These are phyloP conservation scores for Acronicta psi DNA, from an alignment of 2,888 invertebrate species.

Conservation along the genomic window DNA sequence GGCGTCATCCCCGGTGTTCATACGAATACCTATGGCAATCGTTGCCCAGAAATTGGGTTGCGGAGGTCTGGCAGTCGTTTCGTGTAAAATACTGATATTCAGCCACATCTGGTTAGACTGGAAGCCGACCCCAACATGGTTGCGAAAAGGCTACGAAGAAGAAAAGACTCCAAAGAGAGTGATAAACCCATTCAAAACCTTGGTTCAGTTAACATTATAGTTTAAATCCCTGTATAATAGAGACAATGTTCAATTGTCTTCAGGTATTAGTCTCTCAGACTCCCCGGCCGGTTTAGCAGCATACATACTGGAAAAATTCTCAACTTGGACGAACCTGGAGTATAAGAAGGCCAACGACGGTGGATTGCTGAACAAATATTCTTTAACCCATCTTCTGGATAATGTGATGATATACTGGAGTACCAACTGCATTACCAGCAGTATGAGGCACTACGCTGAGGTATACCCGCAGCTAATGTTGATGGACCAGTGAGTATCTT, in stretches of 20 bases:
- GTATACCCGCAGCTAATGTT: slow-evolving; percentile 66
- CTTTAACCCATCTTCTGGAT: slow-evolving; percentile 81
- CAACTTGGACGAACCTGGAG: slow-evolving; percentile 90
- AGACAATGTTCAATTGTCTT: not conserved
- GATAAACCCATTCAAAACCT: too few species aligned
- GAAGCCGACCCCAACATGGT: too few species aligned
- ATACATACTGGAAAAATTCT: slow-evolving; percentile 97
- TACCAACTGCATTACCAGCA: slow-evolving; percentile 82
- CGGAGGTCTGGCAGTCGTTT: too few species aligned
- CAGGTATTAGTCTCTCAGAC: slow-evolving; percentile 92
- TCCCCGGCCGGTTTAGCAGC: slow-evolving; percentile 96
- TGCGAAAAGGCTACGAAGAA: too few species aligned
- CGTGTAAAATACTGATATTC: too few species aligned
- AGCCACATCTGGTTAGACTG: too few species aligned
- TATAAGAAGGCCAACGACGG: slow-evolving; percentile 89
- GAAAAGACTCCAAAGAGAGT: too few species aligned
- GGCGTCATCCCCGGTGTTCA: too few species aligned
- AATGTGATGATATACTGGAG: slow-evolving; percentile 89
- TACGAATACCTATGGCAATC: too few species aligned
- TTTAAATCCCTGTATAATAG: too few species aligned
- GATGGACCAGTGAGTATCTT: slow-evolving; percentile 72
- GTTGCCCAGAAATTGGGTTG: too few species aligned
- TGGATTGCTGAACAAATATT: slow-evolving; percentile 86
- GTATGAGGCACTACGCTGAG: slow-evolving; percentile 90
- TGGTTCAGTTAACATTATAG: too few species aligned